phyloP scores from a whole-genome alignment of 2,113 vertebrate genomes.

The Chinchilla lanigera region DNA sequence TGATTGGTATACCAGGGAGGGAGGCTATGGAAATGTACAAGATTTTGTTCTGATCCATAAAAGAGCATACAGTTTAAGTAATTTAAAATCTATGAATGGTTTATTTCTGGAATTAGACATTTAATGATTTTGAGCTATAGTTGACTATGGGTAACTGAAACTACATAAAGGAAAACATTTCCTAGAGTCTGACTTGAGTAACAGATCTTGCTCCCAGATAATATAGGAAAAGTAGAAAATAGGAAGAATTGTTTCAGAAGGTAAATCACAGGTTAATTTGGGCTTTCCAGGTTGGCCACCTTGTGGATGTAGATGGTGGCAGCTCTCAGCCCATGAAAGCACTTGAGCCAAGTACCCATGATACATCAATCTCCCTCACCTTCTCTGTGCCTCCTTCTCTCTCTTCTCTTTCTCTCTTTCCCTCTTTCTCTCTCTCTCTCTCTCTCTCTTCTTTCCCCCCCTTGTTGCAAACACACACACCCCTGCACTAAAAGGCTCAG shows the following conservation, averaged over 20 bases:
- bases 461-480: not conserved
- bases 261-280: not conserved
- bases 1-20: not conserved
- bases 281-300: not conserved
- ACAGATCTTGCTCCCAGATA: not conserved
- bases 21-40: not conserved
- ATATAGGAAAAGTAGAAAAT: not conserved
- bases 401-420: not conserved
- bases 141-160: not conserved
- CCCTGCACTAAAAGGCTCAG: not conserved
- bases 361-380: not conserved
- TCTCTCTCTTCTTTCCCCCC: not conserved
- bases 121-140: not conserved
- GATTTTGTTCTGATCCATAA: not conserved
- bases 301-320: not conserved
- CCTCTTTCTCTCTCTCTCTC: not conserved
- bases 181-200: not conserved
- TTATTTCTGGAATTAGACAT: not conserved
- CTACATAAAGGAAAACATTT: not conserved
- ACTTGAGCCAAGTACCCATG: not conserved
- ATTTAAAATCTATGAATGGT: not conserved
- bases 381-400: fast-evolving
- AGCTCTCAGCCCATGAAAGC: not conserved
- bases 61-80: not conserved
- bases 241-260: not conserved